Evolutionary conservation across 2,113 vertebrate species (phyloP).

Genomic region (Ornithorhynchus anatinus): DNA sequence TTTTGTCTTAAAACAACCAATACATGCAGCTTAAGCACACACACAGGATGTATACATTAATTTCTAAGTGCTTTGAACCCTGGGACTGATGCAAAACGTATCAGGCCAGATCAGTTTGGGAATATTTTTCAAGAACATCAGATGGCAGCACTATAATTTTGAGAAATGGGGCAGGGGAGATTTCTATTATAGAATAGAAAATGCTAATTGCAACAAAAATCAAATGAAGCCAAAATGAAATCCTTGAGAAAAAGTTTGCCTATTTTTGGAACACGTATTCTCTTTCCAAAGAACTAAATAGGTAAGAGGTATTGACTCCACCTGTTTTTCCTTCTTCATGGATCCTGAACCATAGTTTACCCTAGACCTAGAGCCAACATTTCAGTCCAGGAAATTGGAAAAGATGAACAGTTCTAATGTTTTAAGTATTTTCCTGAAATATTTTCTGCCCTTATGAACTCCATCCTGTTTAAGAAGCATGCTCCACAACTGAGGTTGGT

Average conservation of each 20-base stretch:
- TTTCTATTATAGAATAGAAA: conserved; percentile 7
- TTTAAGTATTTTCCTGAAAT: not conserved
- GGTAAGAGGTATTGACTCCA: not conserved
- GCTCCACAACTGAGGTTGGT: conserved; percentile 7
- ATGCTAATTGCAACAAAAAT: conserved; percentile 46
- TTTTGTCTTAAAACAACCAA: conserved; percentile 56
- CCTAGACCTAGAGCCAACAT: too few relatives aligned
- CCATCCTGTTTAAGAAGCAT: not conserved
- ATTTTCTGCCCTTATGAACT: not conserved
- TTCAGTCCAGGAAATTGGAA: conserved; percentile 8
- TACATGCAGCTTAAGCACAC: conserved; percentile 24
- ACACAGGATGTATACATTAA: conserved; percentile 2
- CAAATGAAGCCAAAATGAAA: conserved; percentile 1
- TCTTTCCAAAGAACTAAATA: conserved; percentile 6
- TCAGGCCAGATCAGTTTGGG: not conserved
- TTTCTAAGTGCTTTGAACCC: conserved; percentile 15
- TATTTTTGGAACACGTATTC: not conserved
- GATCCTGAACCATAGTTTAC: conserved; percentile 20
- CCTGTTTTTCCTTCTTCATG: conserved; percentile 13
- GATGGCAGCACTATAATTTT: conserved; percentile 33
- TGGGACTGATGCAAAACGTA: conserved; percentile 22
- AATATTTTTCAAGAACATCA: conserved; percentile 40
- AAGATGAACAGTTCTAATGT: conserved; percentile 4
- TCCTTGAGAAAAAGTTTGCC: not conserved
- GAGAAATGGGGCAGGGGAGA: conserved; percentile 7